These are phyloP conservation scores for Chionoecetes opilio DNA, from an alignment of 1,140 invertebrate species.

Conservation along the genomic window DNA sequence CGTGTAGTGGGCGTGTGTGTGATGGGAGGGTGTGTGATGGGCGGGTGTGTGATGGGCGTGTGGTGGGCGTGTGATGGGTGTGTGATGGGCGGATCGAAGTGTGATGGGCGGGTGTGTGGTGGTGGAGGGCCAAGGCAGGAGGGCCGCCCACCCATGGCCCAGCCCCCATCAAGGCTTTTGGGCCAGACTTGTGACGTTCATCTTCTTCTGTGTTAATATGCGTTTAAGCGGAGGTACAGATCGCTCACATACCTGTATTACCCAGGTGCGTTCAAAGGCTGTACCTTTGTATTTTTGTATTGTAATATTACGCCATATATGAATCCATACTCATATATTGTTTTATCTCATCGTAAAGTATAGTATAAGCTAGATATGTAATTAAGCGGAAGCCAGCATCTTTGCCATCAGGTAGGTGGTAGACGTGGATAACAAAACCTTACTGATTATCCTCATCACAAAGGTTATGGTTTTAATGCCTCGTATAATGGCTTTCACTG, in stretches of 20 bases:
- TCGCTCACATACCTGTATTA: background rate
- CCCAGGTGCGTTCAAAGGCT: background rate
- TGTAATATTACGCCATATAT: background rate
- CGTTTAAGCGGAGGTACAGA: background rate
- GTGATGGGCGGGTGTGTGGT: no score
- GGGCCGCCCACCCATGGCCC: no score
- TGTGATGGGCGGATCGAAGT: no score
- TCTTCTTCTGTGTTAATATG: no score
- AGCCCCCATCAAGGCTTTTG: no score
- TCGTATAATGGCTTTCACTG: background rate
- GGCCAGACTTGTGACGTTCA: background rate
- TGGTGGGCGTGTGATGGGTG: no score
- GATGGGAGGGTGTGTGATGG: no score
- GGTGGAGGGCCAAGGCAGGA: no score
- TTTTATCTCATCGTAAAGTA: background rate
- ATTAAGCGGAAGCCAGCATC: background rate
- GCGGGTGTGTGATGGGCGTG: no score
- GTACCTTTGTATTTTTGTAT: background rate
- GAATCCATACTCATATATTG: background rate
- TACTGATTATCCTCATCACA: background rate
- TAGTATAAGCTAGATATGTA: background rate
- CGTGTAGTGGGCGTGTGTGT: no score
- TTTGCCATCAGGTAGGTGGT: background rate
- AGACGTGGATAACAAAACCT: no score
- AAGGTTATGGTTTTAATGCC: background rate